Evolutionary conservation across 2,113 vertebrate species (phyloP), one percentile per base, ranked within the genome.

Genomic region (Pseudolaguvia tuberculata): DNA sequence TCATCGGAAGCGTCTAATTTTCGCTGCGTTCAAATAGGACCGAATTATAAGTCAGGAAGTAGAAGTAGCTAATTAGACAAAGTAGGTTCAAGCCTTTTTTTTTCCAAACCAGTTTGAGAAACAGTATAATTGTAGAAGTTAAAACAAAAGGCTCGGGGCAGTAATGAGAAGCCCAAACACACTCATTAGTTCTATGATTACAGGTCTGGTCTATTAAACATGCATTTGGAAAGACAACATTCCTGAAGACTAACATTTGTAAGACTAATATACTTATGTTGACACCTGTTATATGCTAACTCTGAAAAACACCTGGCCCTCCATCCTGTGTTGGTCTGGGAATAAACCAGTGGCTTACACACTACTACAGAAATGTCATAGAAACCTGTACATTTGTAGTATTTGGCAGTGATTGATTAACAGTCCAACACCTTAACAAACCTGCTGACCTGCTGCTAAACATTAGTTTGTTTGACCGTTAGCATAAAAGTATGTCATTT

Each of bases 101-200:
- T 21, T 21, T 15, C 31, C 59, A 59, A 58, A 11, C 15, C 45
- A 67, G 18, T 70, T 76, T 17, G 57, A 21, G 66, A 77, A 70
- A 77, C 20, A 42, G 48, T 69, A 20, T 35, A 77, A 1, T 51
- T 17, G 35, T 20, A 11, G n/a, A 35, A 73, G 12, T 58, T 14
- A 39, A 76, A 58, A 58, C 20, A 68, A 57, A n/a, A 53, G 12
- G 56, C 45, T 76, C 2, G 3, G 8, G 35, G 2, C 48, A 53
- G 47, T 48, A 61, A 61, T 77, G 56, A 77, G 58, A 70, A 76
- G 47, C 58, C 47, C 45, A 21, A 15, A 76, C 4, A n/a, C 35
- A 75, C 53, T 31, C 45, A 18, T 45, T 42, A 39, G 23, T 21
- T 1, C 4, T n/a, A 68, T 20, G 65, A 74, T 20, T 45, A 66